Evolutionary conservation across 2,113 vertebrate genomes (phyloP), one percentile per base, ranked within the genome.

Genomic region (Romanogobio albipinnatus): DNA sequence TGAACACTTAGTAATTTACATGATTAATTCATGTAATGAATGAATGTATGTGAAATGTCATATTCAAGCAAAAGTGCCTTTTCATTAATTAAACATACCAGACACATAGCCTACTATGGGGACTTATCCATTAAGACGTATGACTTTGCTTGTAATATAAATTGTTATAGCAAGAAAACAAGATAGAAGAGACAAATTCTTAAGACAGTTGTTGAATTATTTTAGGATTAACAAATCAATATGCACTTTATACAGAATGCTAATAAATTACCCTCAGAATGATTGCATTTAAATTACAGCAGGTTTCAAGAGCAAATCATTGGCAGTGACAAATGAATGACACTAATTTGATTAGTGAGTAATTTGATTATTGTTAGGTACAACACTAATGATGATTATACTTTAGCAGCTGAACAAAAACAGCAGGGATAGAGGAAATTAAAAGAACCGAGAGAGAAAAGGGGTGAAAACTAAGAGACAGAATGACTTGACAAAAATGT

Each of bases 281-380:
- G 36, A 64, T 81, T 49, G 4, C 73, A 81, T 66, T 64, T 80
- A 64, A 80, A 80, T 78, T 7, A 78, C 29, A 59, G 13, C 39
- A 64, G 22, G 59, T 47, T 45, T 61, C 6, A 80, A 80, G 58
- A 80, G 39, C 76, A 77, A 58, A 22, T 22, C 17, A 22, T 76
- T 76, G 24, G 13, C 39, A 66, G 78, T 64, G 43, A 33, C 39
- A 66, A 81, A 81, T 81, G 24, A 81, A 81, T 33, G 43, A 51
- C 79, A 13, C 66, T 49, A 81, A 51, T 81, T 47, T 81, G 78
- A 49, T 79, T 61, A 62, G 58, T 64, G 79, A 49, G 45, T 81
- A 81, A 68, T 81, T 33, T 81, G 59, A 81, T 81, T 81, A 81
- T 66, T 66, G 78, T 66, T 45, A 61, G 19, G 45, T 66, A 14